A percentile compares a stretch with the other conserved stretches of the same genome.
Conservation (phyloP, 2,113 vertebrate genomes). For the Mixornis gularis region DNA sequence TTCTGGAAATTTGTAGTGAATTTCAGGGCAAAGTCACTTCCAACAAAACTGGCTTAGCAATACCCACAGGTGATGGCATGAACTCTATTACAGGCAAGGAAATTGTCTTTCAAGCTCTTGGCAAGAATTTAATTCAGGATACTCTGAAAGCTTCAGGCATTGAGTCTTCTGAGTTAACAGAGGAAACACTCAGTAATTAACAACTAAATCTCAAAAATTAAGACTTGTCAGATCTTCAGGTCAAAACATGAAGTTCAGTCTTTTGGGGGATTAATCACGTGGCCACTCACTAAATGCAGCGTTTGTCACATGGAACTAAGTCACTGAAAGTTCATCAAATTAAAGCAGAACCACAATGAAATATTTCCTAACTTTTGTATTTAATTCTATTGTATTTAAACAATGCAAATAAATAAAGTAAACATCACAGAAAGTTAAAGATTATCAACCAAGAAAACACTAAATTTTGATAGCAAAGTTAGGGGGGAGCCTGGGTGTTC, state of each 20-base stretch:
- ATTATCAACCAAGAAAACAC: neutral
- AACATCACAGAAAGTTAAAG: neutral
- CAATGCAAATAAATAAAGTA: neutral
- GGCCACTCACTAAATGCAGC: neutral
- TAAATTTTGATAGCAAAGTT: neutral
- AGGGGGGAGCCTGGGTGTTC: rapidly evolving
- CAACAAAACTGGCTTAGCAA: slow-evolving; percentile 7
- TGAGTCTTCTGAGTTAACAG: neutral
- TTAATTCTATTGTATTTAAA: neutral
- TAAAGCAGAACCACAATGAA: neutral
- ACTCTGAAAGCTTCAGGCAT: neutral
- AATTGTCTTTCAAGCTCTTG: neutral
- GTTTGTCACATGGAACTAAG: neutral
- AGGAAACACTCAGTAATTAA: neutral
- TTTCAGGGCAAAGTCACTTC: neutral
- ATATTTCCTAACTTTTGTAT: neutral
- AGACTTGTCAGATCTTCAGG: neutral
- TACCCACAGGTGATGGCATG: slow-evolving; percentile 13
- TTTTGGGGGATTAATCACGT: neutral
- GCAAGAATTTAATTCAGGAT: neutral
- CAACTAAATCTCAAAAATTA: neutral
- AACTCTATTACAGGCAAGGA: neutral
- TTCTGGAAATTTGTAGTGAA: neutral
- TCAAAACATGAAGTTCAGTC: neutral
- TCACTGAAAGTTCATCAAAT: neutral